These are phyloP conservation scores for Neotragus moschatus DNA, from an alignment of 2,113 vertebrate species.

Conservation along the genomic window DNA sequence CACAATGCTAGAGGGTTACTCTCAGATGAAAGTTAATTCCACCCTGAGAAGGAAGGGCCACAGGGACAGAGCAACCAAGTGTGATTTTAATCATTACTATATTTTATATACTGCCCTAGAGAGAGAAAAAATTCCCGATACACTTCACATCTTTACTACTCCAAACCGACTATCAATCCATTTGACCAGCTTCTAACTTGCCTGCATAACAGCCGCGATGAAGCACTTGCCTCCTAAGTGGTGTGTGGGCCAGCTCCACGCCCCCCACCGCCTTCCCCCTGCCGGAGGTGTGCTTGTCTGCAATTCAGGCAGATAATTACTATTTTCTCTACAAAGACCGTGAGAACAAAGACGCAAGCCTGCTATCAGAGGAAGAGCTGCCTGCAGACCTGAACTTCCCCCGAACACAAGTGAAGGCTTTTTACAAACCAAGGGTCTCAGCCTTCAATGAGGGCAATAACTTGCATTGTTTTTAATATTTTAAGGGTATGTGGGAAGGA, in stretches of 20 bases:
- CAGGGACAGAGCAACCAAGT: not conserved
- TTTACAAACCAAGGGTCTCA: not conserved
- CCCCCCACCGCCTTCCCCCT: accelerated
- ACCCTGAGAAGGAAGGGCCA: not conserved
- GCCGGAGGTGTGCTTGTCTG: not conserved
- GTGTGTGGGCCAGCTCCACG: not conserved
- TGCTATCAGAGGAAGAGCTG: not conserved
- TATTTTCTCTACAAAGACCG: conserved; percentile 33
- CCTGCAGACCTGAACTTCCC: not conserved
- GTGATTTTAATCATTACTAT: not conserved
- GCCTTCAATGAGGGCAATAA: not conserved
- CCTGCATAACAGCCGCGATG: not conserved
- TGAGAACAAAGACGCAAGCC: conserved; percentile 6
- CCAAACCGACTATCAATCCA: not conserved
- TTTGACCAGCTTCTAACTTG: not conserved
- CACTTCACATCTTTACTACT: not conserved
- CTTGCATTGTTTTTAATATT: accelerated
- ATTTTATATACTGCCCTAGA: not conserved
- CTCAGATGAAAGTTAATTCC: not conserved
- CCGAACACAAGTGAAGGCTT: accelerated
- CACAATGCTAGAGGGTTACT: not conserved
- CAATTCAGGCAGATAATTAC: conserved; percentile 38
- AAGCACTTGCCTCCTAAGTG: not conserved
- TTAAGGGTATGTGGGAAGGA: not conserved
- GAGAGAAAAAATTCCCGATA: not conserved